Base-by-base conservation (phyloP, 2,113 vertebrate genomes). In the Calidris pygmaea region DNA sequence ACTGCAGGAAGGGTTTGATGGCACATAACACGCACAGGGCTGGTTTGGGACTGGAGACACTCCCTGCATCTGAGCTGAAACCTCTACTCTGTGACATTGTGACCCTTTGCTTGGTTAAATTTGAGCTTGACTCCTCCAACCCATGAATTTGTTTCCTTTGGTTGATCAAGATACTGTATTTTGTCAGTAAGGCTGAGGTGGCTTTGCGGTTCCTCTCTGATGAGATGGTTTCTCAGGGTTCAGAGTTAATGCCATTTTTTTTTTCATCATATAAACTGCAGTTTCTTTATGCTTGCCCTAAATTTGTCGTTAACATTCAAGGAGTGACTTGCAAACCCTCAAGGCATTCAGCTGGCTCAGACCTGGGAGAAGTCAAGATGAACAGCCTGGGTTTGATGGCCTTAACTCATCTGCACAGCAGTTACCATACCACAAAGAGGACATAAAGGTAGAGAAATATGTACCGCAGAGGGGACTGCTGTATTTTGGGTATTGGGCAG, bases 21-120 rank as follows among this genome's bases (percentile, higher is more conserved):
- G 29, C 2, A 0, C 1, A 0, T 45, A 30, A 34, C 48, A 0
- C 4, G 16, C 9, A 3, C 0, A 4, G 27, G 19, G 14, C 41
- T 35, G 35, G 14, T 35, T 35, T 76, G 56, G 35, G 18, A 29
- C 16, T 41, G 45, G 58, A 72, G 71, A 53, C 7, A 23, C 24
- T 72, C 58, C 68, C 20, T 39, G 10, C 12, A 1, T 37, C 37
- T 77, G 16, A 1, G 2, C 22, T 4, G 2, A 62, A 16, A 23
- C 2, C 32, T 3, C 22, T 55, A 19, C 56, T 34, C 35, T 1
- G 2, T 35, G 14, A 43, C 22, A 32, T 35, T 2, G 0, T 19
- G 14, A 34, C 14, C 43, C 12, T 29, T 3, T n/a, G 35, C 27
- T 66, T 5, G 6, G 7, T 47, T 48, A 53, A 47, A 41, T 24